A percentile compares a stretch with the other conserved stretches of the same genome.
phyloP scores from a whole-genome alignment of 2,113 vertebrate genomes.

The Myotis brandtii region DNA sequence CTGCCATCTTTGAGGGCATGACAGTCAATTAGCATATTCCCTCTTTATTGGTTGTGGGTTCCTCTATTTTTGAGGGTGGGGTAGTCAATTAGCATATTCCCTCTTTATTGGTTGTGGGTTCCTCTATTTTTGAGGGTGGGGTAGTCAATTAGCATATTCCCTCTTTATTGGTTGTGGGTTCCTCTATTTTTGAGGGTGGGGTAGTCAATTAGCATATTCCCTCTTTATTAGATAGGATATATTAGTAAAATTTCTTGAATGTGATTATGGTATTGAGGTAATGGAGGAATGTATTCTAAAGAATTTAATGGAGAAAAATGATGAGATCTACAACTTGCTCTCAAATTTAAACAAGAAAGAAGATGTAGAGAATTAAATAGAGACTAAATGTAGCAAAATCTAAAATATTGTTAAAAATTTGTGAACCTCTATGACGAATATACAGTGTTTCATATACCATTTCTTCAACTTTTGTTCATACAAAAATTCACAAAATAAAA shows the following conservation, averaged over 20 bases:
- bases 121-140: no score
- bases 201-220: no score
- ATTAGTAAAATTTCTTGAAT: background rate
- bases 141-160: no score
- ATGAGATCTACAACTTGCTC: background rate
- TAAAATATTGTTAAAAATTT: background rate
- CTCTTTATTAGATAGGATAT: no score
- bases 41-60: no score
- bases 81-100: no score
- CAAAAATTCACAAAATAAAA: background rate
- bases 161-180: no score
- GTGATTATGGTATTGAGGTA: background rate
- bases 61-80: no score
- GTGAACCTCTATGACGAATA: background rate
- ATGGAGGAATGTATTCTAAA: background rate
- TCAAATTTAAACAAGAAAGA: background rate
- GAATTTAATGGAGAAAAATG: background rate
- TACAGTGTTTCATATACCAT: background rate
- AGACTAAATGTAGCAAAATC: background rate
- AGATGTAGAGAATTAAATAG: background rate
- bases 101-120: no score
- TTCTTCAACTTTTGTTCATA: background rate
- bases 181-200: no score
- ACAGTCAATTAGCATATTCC: no score
- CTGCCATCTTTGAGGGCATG: no score